Base-by-base conservation (phyloP, 2,797 vertebrate species). In the Leptodactylus fallax region DNA sequence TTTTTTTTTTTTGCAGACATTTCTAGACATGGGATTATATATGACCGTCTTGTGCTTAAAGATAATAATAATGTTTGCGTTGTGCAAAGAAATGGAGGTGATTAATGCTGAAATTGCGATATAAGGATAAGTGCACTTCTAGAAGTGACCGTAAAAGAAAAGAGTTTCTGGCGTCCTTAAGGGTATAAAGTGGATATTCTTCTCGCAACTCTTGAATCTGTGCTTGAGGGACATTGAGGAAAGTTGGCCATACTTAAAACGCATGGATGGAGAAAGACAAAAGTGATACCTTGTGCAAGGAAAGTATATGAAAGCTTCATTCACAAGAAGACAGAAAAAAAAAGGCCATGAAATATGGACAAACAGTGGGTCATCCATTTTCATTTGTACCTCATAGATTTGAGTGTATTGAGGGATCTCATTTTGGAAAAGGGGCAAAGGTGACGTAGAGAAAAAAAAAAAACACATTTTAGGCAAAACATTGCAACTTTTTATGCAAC, bases 61-160 rank as follows among this genome's bases (percentile, higher is more conserved):
- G 56, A 61, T 81, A 81, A 81, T 49, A 65, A n/a, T 65, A 16
- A 23, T 81, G 58, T 81, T 23, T 81, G 21, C 47, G 6, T 45
- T 81, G 79, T 81, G 45, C 16, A 63, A 65, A 47, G 61, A 81
- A 81, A 63, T 61, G n/a, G 19, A 81, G 45, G 58, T 81, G 58
- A 81, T 81, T 81, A 23, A 81, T 81, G 60, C n/a, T 8, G 60
- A 49, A 9, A 65, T 81, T 1, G 8, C 45, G 21, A 63, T 23
- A 49, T 63, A 45, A 65, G 58, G 49, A 77, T 51, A 77, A 77
- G 49, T 77, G 74, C 74, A n/a, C 74, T 23, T 77, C 74, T 23
- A 49, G 72, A 53, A 45, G 49, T 76, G 72, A 21, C 19, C 72
- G 9, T 76, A 53, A 16, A 53, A 51, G 21, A 77, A 77, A 53